Evolutionary conservation across 1,140 invertebrate species (phyloP), one percentile per base, ranked within the genome.

Genomic region (Antheraea mylitta): DNA sequence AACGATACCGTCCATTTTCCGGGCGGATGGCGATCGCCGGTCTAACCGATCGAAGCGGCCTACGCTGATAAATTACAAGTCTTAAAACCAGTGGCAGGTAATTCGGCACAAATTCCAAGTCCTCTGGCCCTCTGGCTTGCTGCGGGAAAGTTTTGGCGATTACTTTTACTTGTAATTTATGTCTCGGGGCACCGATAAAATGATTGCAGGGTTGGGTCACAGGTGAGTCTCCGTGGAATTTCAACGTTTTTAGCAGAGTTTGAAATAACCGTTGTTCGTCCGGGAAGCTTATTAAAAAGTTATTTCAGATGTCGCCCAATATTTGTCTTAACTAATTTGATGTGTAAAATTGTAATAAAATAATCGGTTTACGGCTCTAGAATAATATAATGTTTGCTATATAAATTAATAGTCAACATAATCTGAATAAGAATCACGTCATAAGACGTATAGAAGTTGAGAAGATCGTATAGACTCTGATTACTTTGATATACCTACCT

Each of bases 111-210:
- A 89, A 86, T 87, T 87, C 79, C 79, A 73, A 74, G 67, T 73
- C 45, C 11, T 53, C 67, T 75, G 75, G 73, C 81, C 77, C 75
- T 77, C 77, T 71, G 70, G 70, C 79, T 69, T 78, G 76, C 78
- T 76, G 72, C 69, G 75, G 75, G 77, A 86, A 88, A 91, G 80
- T 89, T 89, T 85, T 79, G 82, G 83, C 86, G 83, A 89, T 89
- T 90, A 91, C 83, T 83, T 86, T 83, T 81, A 82, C 79, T 83
- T 80, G 78, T 80, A 89, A 91, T 91, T 91, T 91, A 86, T 88
- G 81, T 83, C 76, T 76, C 73, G 70, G 80, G 78, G 77, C 77
- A 78, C 76, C 78, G 82, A 82, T 86, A 85, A 83, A 84, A 78
- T 70, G 81, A 76, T 76, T 70, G 69, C 74, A 79, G 71, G 72